Base-by-base conservation (phyloP, 2,113 vertebrate genomes). In the Ancistrus triradiatus region DNA sequence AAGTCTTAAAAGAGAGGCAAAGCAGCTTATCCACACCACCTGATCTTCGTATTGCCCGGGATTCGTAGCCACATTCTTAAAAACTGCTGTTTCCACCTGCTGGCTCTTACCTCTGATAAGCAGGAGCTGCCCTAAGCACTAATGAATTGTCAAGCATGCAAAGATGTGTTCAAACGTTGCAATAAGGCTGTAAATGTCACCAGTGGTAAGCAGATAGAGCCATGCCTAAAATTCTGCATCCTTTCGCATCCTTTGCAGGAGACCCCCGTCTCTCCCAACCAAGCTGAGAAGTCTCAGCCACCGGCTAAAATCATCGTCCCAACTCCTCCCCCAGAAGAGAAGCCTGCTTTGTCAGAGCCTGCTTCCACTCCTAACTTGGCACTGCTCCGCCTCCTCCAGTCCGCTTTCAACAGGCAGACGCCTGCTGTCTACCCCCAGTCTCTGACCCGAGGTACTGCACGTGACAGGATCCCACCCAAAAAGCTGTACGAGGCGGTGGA, bases 401-500 rank as follows among this genome's bases (percentile, higher is more conserved):
- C 89, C 1, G 93, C 93, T 63, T 96, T 97, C 50, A 93, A 80
- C 82, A 87, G 86, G 49, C 90, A 90, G 68, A 76, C 68, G 40
- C 67, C 81, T 1, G 72, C 72, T 18, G 70, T 86, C 71, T 78
- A 65, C n/a, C 63, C 74, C 63, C 86, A 81, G 31, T 40, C 57
- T 0, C 2, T 18, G n/a, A 3, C 55, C 25, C 53, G 69, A 63
- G 66, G 74, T 18, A 72, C 69, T 11, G 77, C 85, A 65, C 85
- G 38, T 2, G 42, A 43, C 46, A 57, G 63, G 47, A 76, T 94
- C 65, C 89, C 92, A 0, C 86, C 89, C 0, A 83, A 93, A 73
- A 90, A 86, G 73, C 86, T 94, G 76, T 94, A 92, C 46, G 83
- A 90, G 80, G 93, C 92, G 38, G 85, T 94, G 24, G 89, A 93